Evolutionary conservation across 2,888 invertebrate genomes (phyloP), one percentile per base, ranked within the genome.

Genomic region (Adelognathus sp.): DNA sequence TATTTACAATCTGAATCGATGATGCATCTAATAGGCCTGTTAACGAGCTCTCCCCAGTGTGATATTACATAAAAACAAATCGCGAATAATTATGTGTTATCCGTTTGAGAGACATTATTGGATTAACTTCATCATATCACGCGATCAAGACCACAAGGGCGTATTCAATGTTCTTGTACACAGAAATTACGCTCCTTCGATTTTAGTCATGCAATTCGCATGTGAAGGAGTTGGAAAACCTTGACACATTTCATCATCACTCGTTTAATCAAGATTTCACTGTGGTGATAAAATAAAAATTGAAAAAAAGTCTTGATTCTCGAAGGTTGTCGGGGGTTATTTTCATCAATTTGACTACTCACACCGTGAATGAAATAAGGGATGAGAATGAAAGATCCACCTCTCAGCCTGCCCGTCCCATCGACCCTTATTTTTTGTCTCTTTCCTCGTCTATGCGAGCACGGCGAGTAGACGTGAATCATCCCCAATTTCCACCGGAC

Each of bases 401-500:
- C 27, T 54, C 27, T 16, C 14, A 29, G 18, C 39, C n/a, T 39
- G n/a, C 4, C 11, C 39, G 39, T 39, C 39, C 7, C 39, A 1
- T n/a, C 11, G 18, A 33, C 33, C 9, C n/a, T 7, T 14, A 31
- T 31, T 56, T 56, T 31, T 56, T 29, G 3, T 16, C 36, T 39
- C 11, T 50, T 1, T 50, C 1, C 18, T 14, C 27, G 39, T 24
- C 21, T 24, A 9, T 7, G 1, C 18, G 14, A 18, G 39, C 60
- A 6, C 24, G 60, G 11, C 27, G 44, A 46, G 33, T 9, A 46
- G 18, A 36, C 54, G 39, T 50, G 50, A 67, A 67, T 67, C 50
- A 52, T 73, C 60, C 41, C 50, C 60, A 60, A 75, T 60, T 54
- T 44, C 50, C 46, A 36, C 27, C 14, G 14, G 9, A 11, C 31